Percentiles rank a stretch among this genome's conserved stretches.
These are phyloP conservation scores for Andrena minutula DNA, from an alignment of 2,888 invertebrate genomes.

Conservation along the genomic window DNA sequence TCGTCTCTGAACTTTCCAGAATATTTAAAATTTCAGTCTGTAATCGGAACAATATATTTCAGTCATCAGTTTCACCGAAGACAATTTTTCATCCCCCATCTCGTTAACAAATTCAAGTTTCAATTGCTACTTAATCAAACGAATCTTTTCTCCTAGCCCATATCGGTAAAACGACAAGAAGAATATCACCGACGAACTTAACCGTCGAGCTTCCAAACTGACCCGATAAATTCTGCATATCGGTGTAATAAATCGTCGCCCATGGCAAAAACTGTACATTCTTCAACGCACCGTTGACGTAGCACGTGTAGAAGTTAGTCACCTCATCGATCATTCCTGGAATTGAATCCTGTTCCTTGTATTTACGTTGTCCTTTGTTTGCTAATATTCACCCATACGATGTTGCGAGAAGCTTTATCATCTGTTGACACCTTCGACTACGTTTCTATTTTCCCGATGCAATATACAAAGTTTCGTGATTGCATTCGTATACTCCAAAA, in stretches of 20 bases:
- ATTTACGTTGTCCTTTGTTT: conserved; percentile 10
- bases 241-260: conserved; percentile 16
- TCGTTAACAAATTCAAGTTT: background rate
- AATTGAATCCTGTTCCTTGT: conserved; percentile 30
- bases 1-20: background rate
- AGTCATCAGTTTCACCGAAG: background rate
- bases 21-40: background rate
- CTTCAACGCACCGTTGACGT: conserved; percentile 20
- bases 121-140: background rate
- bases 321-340: conserved; percentile 26
- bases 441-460: background rate
- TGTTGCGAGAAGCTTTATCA: conserved; percentile 2
- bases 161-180: background rate
- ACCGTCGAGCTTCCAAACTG: background rate
- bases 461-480: conserved; percentile 14
- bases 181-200: background rate
- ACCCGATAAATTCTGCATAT: background rate
- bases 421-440: background rate
- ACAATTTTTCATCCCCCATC: background rate
- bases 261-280: conserved; percentile 30
- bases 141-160: background rate
- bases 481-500: background rate
- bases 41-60: background rate
- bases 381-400: background rate
- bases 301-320: conserved; percentile 22